Percentiles rank a stretch among this genome's conserved stretches.
Evolutionary conservation across 2,888 invertebrate species (phyloP).

Genomic region (Oxytorus armatus): DNA sequence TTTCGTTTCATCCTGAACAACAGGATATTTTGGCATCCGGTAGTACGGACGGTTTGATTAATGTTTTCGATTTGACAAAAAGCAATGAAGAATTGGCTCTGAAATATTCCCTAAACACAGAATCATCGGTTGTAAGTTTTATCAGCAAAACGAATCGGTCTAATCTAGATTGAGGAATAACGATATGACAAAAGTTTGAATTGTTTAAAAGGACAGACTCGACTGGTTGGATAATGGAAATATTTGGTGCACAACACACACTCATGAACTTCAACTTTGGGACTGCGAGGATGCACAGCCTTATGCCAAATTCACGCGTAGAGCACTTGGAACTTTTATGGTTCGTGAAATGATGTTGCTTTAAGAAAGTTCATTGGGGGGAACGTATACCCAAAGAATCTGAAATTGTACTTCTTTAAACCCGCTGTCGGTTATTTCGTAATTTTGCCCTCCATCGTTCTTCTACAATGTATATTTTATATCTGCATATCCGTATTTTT

Average conservation of each 20-base stretch:
- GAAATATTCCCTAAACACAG: conserved; percentile 90
- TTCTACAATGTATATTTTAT: no score
- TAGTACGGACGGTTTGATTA: conserved; percentile 93
- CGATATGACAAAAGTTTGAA: neutral
- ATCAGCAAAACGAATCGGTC: no score
- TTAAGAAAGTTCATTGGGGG: neutral
- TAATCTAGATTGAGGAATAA: no score
- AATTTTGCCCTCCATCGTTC: conserved; percentile 1
- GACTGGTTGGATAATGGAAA: conserved; percentile 84
- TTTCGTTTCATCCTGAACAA: conserved; percentile 89
- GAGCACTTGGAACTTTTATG: conserved; percentile 86
- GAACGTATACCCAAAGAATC: neutral
- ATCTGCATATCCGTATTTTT: no score
- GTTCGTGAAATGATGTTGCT: conserved; percentile 82
- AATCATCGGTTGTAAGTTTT: conserved; percentile 89
- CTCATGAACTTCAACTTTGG: conserved; percentile 90
- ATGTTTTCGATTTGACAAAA: conserved; percentile 92
- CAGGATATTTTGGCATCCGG: conserved; percentile 90
- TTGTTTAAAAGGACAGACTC: conserved; percentile 81
- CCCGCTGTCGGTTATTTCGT: neutral
- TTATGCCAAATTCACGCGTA: conserved; percentile 86
- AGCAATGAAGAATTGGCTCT: conserved; percentile 92
- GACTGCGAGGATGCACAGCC: conserved; percentile 88
- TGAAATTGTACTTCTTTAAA: no score
- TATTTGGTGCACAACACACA: conserved; percentile 90